Base-by-base conservation (phyloP, 2,797 vertebrate genomes). In the Gallinago stenura region DNA sequence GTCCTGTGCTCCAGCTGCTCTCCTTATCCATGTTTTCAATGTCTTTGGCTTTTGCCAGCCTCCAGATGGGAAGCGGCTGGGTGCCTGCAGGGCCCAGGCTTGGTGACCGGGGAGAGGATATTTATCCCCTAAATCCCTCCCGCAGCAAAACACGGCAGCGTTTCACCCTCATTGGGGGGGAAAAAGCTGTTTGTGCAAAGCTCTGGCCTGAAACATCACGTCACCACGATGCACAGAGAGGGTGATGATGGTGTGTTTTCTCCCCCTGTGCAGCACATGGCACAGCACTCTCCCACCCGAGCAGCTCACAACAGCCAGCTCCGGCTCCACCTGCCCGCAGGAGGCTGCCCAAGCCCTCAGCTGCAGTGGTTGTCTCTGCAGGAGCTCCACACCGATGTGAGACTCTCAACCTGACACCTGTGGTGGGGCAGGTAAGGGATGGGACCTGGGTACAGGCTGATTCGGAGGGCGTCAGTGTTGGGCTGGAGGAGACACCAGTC, bases 271-370 rank as follows among this genome's bases (percentile, higher is more conserved):
- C 1, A 1, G 46, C 31, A 37, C 0, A 1, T 28, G 48, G 39
- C 3, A 1, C 0, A 0, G 30, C 3, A 1, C 35, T 51, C 12
- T 61, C 21, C 25, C 45, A 33, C 46, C 20, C 1, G 1, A 75
- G 45, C 46, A 39, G 69, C 20, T 79, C 1, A 0, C 1, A 0
- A n/a, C 2, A 4, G 39, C 48, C 62, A 60, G 45, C 37, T 53
- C n/a, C 3, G 6, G 46, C 6, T 30, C n/a, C 5, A 4, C 5
- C 0, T 11, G 48, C 30, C 54, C 2, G 0, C 0, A 0, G 48
- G 48, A 87, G n/a, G 20, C 28, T 77, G 46, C 12, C 18, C 35
- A 61, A 82, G 30, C 17, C 37, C 41, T 12, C 16, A 39, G 7
- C 26, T 3, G 5, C 3, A 24, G 28, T 1, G 1, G 20, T 17